A percentile compares a stretch with the other conserved stretches of the same genome.
phyloP scores from a whole-genome alignment of 1,140 invertebrate genomes.

The Penaeus chinensis region DNA sequence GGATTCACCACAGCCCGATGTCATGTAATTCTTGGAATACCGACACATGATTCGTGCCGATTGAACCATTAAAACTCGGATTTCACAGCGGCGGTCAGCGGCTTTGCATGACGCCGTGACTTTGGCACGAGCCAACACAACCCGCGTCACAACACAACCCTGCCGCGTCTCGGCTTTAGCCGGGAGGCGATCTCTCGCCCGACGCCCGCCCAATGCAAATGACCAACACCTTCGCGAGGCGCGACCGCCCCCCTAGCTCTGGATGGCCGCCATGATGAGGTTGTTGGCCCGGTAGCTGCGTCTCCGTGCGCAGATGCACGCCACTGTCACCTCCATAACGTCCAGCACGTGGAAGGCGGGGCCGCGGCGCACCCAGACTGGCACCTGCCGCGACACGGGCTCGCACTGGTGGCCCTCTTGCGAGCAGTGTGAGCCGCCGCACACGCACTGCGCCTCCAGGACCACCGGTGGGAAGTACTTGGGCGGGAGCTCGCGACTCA shows the following conservation, averaged over 20 bases:
- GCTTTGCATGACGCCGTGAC: too few relatives aligned
- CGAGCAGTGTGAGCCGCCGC: slow-evolving; percentile 26
- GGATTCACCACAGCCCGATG: too few relatives aligned
- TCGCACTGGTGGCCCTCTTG: slow-evolving; percentile 28
- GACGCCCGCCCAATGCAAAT: neutral
- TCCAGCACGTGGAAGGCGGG: neutral
- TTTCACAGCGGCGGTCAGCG: too few relatives aligned
- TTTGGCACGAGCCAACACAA: too few relatives aligned
- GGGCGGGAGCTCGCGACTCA: slow-evolving; percentile 17
- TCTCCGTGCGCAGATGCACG: neutral
- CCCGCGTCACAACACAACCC: too few relatives aligned
- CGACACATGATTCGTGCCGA: too few relatives aligned
- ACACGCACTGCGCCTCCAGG: slow-evolving; percentile 38
- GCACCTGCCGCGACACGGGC: slow-evolving; percentile 32
- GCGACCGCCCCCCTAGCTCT: neutral
- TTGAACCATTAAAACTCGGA: too few relatives aligned
- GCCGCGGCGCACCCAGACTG: neutral
- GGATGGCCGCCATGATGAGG: neutral
- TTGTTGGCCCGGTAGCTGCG: neutral
- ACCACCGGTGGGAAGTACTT: slow-evolving; percentile 28
- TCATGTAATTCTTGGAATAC: too few relatives aligned
- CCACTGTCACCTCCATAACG: neutral
- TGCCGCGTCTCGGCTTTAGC: too few relatives aligned
- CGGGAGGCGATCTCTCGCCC: too few relatives aligned
- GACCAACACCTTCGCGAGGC: neutral